Conservation (phyloP, 2,113 vertebrate genomes). For the Leptosomus discolor region DNA sequence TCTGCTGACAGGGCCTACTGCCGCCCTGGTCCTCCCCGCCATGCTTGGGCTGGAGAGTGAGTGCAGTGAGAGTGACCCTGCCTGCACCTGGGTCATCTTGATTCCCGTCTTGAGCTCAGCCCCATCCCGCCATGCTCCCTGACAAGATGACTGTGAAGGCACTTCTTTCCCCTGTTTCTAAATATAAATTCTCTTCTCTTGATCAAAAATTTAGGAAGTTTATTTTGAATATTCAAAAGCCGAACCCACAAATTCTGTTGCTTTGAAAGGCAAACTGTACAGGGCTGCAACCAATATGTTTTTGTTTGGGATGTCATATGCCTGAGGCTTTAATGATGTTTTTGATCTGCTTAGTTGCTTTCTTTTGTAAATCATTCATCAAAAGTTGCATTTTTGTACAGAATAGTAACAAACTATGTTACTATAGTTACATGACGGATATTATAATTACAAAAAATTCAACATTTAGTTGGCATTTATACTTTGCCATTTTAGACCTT, state of each 20-base stretch:
- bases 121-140: neutral
- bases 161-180: neutral
- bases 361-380: neutral
- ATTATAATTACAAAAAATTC: neutral
- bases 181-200: neutral
- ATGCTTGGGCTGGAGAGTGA: neutral
- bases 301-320: neutral
- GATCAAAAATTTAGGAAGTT: neutral
- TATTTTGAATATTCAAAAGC: neutral
- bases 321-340: neutral
- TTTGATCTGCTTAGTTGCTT: neutral
- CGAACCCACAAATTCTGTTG: accelerated
- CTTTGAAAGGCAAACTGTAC: neutral
- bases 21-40: neutral
- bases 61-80: neutral
- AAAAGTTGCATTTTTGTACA: neutral
- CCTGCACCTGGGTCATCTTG: accelerated
- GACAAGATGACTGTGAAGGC: neutral
- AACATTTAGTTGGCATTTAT: neutral
- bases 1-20: neutral
- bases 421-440: neutral
- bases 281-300: neutral
- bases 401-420: neutral
- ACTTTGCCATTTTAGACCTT: neutral
- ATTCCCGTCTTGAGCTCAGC: neutral